These are phyloP conservation scores for Diadema setosum DNA, from an alignment of 35 echinoderm and acorn worm species.

Conservation along the genomic window DNA sequence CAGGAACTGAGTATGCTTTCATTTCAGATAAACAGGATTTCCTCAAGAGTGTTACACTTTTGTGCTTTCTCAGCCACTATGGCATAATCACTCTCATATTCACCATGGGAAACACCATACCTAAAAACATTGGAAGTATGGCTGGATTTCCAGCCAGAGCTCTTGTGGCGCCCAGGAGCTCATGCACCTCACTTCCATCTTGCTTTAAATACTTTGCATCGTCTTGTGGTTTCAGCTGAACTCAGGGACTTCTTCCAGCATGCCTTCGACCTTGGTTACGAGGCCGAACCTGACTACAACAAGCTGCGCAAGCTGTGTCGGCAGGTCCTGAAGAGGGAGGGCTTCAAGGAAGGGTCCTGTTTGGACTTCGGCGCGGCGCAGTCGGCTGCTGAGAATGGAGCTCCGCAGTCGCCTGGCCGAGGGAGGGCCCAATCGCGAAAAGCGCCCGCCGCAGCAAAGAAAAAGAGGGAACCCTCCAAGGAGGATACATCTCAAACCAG, in stretches of 20 bases:
- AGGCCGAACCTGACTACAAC: slow-evolving; percentile 68
- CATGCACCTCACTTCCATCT: too few relatives aligned
- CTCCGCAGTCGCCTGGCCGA: neutral
- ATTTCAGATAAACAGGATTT: too few relatives aligned
- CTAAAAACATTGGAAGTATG: neutral
- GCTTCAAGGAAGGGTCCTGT: slow-evolving; percentile 63
- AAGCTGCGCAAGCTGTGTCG: slow-evolving; percentile 48
- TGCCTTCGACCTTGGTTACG: slow-evolving; percentile 59
- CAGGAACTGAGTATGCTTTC: too few relatives aligned
- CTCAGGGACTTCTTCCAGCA: slow-evolving; percentile 73
- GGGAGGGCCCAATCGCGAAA: neutral
- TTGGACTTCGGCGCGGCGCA: slow-evolving; percentile 25
- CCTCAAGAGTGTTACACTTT: too few relatives aligned
- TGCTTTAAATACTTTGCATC: too few relatives aligned
- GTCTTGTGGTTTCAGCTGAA: slow-evolving; percentile 44
- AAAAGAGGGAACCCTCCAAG: neutral
- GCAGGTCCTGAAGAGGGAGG: slow-evolving; percentile 37
- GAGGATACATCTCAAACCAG: too few relatives aligned
- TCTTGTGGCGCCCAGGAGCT: too few relatives aligned
- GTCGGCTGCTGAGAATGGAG: neutral
- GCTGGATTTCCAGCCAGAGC: too few relatives aligned
- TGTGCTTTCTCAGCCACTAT: too few relatives aligned
- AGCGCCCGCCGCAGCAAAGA: neutral
- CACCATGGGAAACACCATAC: too few relatives aligned
- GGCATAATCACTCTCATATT: too few relatives aligned